Evolutionary conservation across 2,113 vertebrate species (phyloP), one percentile per base, ranked within the genome.

Genomic region (Ramphastos sulfuratus): DNA sequence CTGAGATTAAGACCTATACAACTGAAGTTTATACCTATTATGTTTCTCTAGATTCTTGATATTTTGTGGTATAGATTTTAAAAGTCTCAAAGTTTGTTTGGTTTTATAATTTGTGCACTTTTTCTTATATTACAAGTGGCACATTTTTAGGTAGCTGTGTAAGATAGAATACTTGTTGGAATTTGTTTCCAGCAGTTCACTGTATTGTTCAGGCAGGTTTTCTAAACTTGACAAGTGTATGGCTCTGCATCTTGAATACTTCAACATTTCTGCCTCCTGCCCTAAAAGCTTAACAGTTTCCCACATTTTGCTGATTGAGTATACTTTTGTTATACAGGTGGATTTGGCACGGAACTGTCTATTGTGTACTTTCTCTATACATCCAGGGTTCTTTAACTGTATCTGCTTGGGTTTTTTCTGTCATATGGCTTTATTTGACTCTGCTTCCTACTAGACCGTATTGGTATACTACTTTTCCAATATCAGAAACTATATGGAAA

Each of bases 61-160:
- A 27, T 39, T 89, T 73, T 85, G 54, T 5, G 27, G 69, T 87
- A 83, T 90, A 87, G 72, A 83, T 85, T 91, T 82, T 85, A 93
- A 91, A 92, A 80, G 81, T 65, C 77, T 18, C 72, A 37, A 35
- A 24, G 24, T 52, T 28, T 1, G 15, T 33, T 86, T 58, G 50
- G 73, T 82, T 91, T 89, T 95, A 79, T 79, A 87, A 77, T 94
- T 92, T 87, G 42, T 95, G 85, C 78, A 63, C 58, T 92, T 89
- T 33, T 46, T 75, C 63, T 44, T 30, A 27, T 84, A 56, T 66
- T 87, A 70, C 4, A 14, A 63, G 19, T 65, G 92, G 35, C 70
- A 71, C 24, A 46, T 86, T 90, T 92, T 94, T 65, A 39, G 42
- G 19, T 92, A 89, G 56, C 52, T 35, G 23, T 71, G 48, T 4